Base-by-base conservation (phyloP, 2,797 vertebrate species). In the Acrocephalus scirpaceus region DNA sequence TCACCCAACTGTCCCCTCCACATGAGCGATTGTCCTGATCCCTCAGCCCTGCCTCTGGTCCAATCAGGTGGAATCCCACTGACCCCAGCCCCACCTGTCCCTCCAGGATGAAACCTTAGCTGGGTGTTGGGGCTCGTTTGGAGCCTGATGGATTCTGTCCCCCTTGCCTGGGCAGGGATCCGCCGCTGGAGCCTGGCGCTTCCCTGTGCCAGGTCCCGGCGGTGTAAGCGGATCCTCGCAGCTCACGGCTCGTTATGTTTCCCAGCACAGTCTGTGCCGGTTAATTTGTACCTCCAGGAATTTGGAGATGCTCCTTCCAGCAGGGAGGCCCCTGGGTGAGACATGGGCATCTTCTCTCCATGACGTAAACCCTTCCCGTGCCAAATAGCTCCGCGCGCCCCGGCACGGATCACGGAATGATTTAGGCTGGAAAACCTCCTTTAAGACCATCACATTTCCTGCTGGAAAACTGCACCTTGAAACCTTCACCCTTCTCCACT, bases 201-300 rank as follows among this genome's bases (percentile, higher is more conserved):
- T 32, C 88, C 60, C 12, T 0, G 64, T 54, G 89, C 69, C 91
- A 95, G 92, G n/a, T 90, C 77, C 48, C 11, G 0, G 48, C 3
- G 17, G 15, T 83, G 96, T 96, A 97, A 97, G 61, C 1, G 3
- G 96, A 97, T 96, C 94, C 89, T 58, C 54, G 64, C 53, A 85
- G 91, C 91, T 93, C 9, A 18, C 15, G 71, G 88, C 87, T 95
- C 21, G 84, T 92, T 95, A 74, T 7, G 9, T 77, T 91, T 93
- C 69, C 92, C 87, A 96, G 96, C 75, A 97, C 94, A 93, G 84
- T 94, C 81, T 77, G 94, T 96, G 94, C 95, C 53, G 88, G 88
- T 79, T 92, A 91, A 40, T 65, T 50, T 88, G 71, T 17, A 87
- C 92, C 91, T 95, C 85, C 95, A 96, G 93, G 96, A 96, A 97